Percentiles rank a stretch among this genome's conserved stretches.
Evolutionary conservation across 2,113 vertebrate genomes (phyloP).

Genomic region (Athene noctua): DNA sequence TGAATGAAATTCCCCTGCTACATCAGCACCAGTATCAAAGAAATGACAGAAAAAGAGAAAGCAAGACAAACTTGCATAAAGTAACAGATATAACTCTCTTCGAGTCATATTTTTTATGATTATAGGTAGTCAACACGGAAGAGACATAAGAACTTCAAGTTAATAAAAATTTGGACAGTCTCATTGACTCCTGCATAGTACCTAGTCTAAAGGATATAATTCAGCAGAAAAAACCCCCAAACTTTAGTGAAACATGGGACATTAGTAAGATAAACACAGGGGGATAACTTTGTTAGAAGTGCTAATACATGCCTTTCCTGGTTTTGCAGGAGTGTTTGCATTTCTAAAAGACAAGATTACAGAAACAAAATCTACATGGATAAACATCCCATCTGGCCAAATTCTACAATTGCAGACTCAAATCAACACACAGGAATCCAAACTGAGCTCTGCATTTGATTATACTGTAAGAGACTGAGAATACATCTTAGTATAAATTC

Average conservation of each 20-base stretch:
- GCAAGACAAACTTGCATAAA: not conserved
- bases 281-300: not conserved
- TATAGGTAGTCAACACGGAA: not conserved
- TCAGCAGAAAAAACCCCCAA: not conserved
- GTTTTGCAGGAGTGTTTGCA: rapidly evolving
- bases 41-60: not conserved
- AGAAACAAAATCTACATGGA: not conserved
- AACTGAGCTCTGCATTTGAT: not conserved
- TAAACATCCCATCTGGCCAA: not conserved
- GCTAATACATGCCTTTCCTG: not conserved
- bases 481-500: not conserved
- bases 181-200: not conserved
- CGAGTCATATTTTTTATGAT: not conserved
- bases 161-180: not conserved
- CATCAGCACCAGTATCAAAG: not conserved
- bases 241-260: rapidly evolving
- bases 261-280: not conserved
- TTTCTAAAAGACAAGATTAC: not conserved
- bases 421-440: not conserved
- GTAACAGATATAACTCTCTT: not conserved
- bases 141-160: not conserved
- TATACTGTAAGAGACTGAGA: not conserved
- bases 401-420: not conserved
- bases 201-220: not conserved
- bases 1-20: not conserved